Evolutionary conservation across 2,888 invertebrate species (phyloP), one percentile per base, ranked within the genome.

Genomic region (Eristalis arbustorum): DNA sequence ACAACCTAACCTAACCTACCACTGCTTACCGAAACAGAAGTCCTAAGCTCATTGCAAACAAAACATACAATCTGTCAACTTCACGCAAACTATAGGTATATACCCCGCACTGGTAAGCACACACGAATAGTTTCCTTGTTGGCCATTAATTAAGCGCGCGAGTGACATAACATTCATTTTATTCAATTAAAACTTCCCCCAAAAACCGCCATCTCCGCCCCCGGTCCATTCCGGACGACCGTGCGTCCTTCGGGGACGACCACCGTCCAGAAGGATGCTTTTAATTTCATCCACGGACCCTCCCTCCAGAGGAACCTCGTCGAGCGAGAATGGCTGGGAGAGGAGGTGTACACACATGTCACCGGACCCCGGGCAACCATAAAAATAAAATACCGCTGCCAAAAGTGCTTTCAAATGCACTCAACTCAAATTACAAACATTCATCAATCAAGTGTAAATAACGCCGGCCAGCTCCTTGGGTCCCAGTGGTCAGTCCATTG

Each of bases 391-490:
- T 57, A 64, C 67, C 31, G 61, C 59, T 37, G 49, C 73, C 68
- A 40, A 79, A 79, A 71, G 61, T 61, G 66, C 74, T 79, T 71
- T 61, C 34, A 74, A 79, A 79, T 59, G 64, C 78, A 83, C 63
- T 57, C 40, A 74, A 23, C 78, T 84, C 23, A 61, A 71, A 69
- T 84, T 79, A 84, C 78, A 78, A 37, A 56, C 69, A 84, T 79
- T 84, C 84, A 79, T 84, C 84, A 84, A 84, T 79, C 84, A 84
- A 74, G 64, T 71, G 73, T 69, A 78, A 69, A 64, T 84, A 78
- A 66, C 68, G 49, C 73, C 13, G 37, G n/a, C 18, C 42, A 23
- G 66, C 42, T 68, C 18, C 66, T 40, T 66, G 61, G 64, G 42
- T 14, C 34, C 59, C 13, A 13, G 34, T 57, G 40, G 62, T 59